Evolutionary conservation across 2,113 vertebrate genomes (phyloP).

Genomic region (Tetraodon nigroviridis): DNA sequence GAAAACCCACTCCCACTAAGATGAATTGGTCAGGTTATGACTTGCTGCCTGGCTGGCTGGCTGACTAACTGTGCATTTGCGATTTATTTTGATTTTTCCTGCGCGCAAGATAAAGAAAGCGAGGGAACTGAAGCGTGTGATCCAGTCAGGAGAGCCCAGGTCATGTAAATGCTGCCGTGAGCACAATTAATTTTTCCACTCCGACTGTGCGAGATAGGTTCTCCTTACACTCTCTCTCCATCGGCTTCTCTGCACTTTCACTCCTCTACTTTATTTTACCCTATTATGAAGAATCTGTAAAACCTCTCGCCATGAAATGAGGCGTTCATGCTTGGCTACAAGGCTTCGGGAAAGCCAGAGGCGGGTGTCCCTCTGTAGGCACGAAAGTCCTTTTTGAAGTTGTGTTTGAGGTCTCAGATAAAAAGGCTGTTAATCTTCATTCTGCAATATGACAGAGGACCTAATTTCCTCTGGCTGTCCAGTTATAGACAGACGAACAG

Average conservation of each 20-base stretch:
- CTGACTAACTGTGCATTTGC: slow-evolving; percentile 30
- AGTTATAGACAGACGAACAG: neutral
- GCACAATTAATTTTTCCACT: slow-evolving; percentile 48
- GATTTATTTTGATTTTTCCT: slow-evolving; percentile 24
- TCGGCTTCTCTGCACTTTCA: slow-evolving; percentile 14
- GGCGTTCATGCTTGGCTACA: slow-evolving; percentile 27
- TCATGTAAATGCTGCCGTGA: slow-evolving; percentile 21
- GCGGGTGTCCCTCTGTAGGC: neutral
- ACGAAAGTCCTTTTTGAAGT: neutral
- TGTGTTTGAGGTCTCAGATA: slow-evolving; percentile 8
- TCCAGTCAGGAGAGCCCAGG: neutral
- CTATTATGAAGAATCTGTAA: slow-evolving; percentile 21
- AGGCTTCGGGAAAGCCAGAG: neutral
- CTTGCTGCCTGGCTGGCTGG: neutral
- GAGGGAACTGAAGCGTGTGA: slow-evolving; percentile 3
- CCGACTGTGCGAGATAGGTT: slow-evolving; percentile 16
- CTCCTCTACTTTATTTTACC: slow-evolving; percentile 20
- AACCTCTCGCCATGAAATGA: slow-evolving; percentile 25
- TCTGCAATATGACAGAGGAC: neutral
- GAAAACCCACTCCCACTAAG: slow-evolving; percentile 13
- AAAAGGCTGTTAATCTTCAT: neutral
- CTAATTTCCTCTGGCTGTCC: neutral
- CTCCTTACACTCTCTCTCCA: slow-evolving; percentile 7
- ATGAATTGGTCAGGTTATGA: slow-evolving; percentile 23
- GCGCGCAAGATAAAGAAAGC: neutral